These are phyloP conservation scores for Caenorhabditis wallacei DNA, from an alignment of 2,888 invertebrate species.

Conservation along the genomic window DNA sequence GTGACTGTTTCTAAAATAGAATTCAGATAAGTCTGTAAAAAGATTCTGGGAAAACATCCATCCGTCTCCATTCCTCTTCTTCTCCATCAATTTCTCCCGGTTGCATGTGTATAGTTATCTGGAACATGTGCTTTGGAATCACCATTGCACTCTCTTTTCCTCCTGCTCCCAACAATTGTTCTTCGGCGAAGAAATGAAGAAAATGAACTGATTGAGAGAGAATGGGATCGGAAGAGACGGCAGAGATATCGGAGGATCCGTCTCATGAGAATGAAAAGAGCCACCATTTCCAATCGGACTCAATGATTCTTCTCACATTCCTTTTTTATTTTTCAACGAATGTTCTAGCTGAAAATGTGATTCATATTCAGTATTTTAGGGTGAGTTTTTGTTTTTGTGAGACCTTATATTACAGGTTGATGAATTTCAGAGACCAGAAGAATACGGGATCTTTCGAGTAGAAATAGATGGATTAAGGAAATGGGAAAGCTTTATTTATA, in stretches of 20 bases:
- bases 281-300: slow-evolving; percentile 22
- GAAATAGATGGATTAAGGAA: slow-evolving; percentile 27
- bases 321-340: slow-evolving; percentile 14
- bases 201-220: slow-evolving; percentile 15
- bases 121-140: slow-evolving; percentile 44
- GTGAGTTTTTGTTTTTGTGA: slow-evolving; percentile 16
- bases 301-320: slow-evolving; percentile 38
- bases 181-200: slow-evolving; percentile 9
- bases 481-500: slow-evolving; percentile 59
- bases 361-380: slow-evolving; percentile 59
- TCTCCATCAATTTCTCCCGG: not conserved
- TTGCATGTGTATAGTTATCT: slow-evolving; percentile 47
- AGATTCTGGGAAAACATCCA: no score
- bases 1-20: no score
- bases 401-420: not conserved
- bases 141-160: slow-evolving; percentile 24
- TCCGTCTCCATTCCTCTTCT: not conserved
- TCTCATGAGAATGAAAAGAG: slow-evolving; percentile 1
- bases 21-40: no score
- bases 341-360: slow-evolving; percentile 16
- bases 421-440: slow-evolving; percentile 52
- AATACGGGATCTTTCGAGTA: slow-evolving; percentile 52
- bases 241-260: slow-evolving; percentile 12
- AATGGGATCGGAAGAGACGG: not conserved
- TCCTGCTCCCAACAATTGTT: slow-evolving; percentile 48